Evolutionary conservation across 2,797 vertebrate genomes (phyloP), one percentile per base, ranked within the genome.

Genomic region (Neostethus bicornis): DNA sequence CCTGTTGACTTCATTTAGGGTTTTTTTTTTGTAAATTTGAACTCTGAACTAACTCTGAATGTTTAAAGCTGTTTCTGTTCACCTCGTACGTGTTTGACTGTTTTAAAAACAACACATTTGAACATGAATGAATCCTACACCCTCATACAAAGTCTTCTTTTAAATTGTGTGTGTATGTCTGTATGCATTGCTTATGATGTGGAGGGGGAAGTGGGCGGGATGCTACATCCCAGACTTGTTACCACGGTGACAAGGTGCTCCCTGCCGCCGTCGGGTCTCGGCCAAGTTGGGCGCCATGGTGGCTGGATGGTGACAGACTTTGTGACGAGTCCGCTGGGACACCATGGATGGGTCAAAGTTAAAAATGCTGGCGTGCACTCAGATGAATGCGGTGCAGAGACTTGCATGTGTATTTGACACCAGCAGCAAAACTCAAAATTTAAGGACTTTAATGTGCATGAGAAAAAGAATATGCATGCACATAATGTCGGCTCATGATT

Each of bases 181-280:
- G 60, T n/a, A 47, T 54, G 69, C 70, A 65, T 64, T 75, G 79
- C 59, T 82, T 63, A 45, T 20, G 52, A 62, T 19, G 32, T 13
- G 5, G 32, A 5, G 51, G 68, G 8, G 53, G 69, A 70, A 8
- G 11, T 35, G 31, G 43, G 65, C 73, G 79, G 77, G 74, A 87
- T 76, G 84, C 92, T 86, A 92, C 86, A 95, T 95, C 92, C 93
- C 95, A 97, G 94, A 94, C 93, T 37, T 84, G 92, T 92, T 89
- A 89, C 91, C 92, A 93, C 89, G 92, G 94, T 90, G 91, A 95
- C 92, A 94, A 93, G 93, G 91, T 89, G 90, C 90, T 90, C 90
- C 89, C 84, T 92, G 94, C 91, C 90, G 86, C 93, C 93, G 86
- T 89, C 87, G 92, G 92, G 93, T 93, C 93, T 93, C 90, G 68